Base-by-base conservation (phyloP, 2,797 vertebrate genomes). In the Acanthis flammea region DNA sequence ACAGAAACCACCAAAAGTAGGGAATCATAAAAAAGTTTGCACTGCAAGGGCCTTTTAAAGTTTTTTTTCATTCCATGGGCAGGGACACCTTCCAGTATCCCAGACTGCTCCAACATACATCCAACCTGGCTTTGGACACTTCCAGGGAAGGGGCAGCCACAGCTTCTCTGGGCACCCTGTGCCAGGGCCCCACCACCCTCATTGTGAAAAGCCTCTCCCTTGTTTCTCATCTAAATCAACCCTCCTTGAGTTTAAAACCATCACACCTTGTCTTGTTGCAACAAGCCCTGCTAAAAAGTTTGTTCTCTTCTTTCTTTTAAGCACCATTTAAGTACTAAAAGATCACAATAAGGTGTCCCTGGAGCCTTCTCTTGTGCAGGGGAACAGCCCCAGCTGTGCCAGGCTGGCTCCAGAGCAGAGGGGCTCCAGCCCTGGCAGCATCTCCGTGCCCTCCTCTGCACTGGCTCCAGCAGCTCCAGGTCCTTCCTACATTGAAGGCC, bases 101-200 rank as follows among this genome's bases (percentile, higher is more conserved):
- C 28, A 45, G 3, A 12, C 0, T 50, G 5, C 3, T 57, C 7
- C 50, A 50, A 63, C 4, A 6, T 17, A 1, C 0, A 0, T 44
- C 50, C 50, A 76, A 0, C 19, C 17, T 45, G 24, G 4, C 24
- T 7, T 33, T 50, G 28, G 37, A 9, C 57, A 33, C 8, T 63
- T 0, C 14, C n/a, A 51, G n/a, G 14, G 30, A 57, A 57, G 39
- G 8, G 19, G 3, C 11, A 62, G 16, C 6, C 25, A 27, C 33
- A 60, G 18, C 19, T 50, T 0, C 14, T 37, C 27, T 70, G 78
- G 9, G 12, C 3, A 44, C 0, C 3, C 28, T 55, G 37, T 33
- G 28, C 17, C 37, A 62, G 27, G 17, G 7, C 6, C 19, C 42
- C 1, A 0, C 6, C 31, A 24, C 4, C 7, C 19, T 74, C 7